These are phyloP conservation scores for Sander vitreus DNA, from an alignment of 2,113 vertebrate species.

Conservation along the genomic window DNA sequence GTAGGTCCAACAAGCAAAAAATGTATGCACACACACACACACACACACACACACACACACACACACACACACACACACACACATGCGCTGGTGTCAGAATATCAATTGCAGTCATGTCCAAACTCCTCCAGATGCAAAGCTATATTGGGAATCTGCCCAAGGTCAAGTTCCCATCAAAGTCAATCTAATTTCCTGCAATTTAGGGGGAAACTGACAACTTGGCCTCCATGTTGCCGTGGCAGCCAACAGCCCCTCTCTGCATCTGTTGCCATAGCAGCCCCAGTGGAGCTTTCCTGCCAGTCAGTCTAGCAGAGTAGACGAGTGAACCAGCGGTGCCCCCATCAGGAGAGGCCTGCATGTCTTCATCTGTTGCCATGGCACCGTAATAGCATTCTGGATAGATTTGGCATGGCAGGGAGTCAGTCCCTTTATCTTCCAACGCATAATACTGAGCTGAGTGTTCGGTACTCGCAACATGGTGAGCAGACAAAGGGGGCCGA, in stretches of 20 bases:
- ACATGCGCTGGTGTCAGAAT: background rate
- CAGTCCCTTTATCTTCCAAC: constrained; percentile 75
- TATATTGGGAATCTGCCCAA: constrained; percentile 31
- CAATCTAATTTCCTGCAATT: constrained; percentile 77
- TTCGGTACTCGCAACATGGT: constrained; percentile 53
- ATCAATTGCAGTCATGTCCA: constrained; percentile 21
- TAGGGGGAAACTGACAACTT: constrained; percentile 52
- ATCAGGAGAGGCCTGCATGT: constrained; percentile 66
- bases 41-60: background rate
- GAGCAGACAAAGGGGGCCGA: constrained; percentile 62
- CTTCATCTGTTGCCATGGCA: constrained; percentile 85
- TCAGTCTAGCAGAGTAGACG: constrained; percentile 72
- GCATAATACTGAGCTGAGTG: constrained; percentile 68
- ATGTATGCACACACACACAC: background rate
- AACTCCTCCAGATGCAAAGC: constrained; percentile 17
- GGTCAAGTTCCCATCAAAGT: constrained; percentile 76
- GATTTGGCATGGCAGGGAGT: constrained; percentile 76
- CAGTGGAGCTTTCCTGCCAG: constrained; percentile 76
- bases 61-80: constrained; percentile 3
- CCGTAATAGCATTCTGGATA: constrained; percentile 74
- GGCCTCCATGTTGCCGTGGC: constrained; percentile 71
- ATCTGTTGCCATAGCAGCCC: constrained; percentile 86
- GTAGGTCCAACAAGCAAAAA: constrained; percentile 7
- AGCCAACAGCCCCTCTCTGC: constrained; percentile 73
- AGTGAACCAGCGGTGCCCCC: constrained; percentile 75